These are phyloP conservation scores for Argynnis bischoffii DNA, from an alignment of 2,888 invertebrate species.

Conservation along the genomic window DNA sequence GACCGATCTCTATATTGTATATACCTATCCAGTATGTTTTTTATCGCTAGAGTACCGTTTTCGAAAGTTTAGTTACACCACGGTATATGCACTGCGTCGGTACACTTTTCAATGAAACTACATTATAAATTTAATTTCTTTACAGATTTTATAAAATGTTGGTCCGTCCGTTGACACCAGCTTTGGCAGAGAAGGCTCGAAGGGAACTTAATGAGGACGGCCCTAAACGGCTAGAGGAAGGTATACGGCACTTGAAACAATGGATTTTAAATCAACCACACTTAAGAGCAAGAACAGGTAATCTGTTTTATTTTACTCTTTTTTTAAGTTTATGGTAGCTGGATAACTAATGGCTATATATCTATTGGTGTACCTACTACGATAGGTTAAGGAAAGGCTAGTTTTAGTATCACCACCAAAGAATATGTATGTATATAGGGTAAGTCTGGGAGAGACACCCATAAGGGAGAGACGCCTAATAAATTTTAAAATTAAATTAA, in stretches of 20 bases:
- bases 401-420: too few species aligned
- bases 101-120: background rate
- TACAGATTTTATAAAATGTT: slow-evolving; percentile 48
- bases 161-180: slow-evolving; percentile 55
- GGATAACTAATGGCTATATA: too few species aligned
- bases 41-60: slow-evolving; percentile 3
- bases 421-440: too few species aligned
- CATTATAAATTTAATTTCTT: background rate
- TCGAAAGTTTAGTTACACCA: slow-evolving; percentile 8
- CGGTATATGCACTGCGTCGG: background rate
- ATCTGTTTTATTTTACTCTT: slow-evolving; percentile 17
- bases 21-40: background rate
- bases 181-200: slow-evolving; percentile 68
- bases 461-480: too few species aligned
- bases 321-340: background rate
- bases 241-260: slow-evolving; percentile 76
- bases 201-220: slow-evolving; percentile 77
- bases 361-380: too few species aligned
- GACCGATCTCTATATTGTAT: slow-evolving; percentile 4
- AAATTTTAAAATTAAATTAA: too few species aligned
- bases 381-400: too few species aligned
- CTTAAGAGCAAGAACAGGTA: slow-evolving; percentile 68
- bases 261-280: slow-evolving; percentile 83
- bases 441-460: too few species aligned
- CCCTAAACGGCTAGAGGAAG: slow-evolving; percentile 67